These are phyloP conservation scores for Campoplex capitator DNA, from an alignment of 2,888 invertebrate species.

Conservation along the genomic window DNA sequence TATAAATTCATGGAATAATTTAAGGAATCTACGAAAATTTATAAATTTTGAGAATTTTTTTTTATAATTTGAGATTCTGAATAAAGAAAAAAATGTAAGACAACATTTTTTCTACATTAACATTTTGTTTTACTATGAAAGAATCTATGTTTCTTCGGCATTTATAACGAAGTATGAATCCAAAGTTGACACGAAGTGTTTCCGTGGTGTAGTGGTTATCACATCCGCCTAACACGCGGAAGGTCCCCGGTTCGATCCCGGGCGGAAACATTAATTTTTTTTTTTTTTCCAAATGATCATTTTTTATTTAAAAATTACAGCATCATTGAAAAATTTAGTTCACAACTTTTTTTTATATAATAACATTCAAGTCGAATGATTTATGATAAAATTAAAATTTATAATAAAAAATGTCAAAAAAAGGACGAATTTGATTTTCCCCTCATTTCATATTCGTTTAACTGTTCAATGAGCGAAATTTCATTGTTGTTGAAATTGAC, in stretches of 20 bases:
- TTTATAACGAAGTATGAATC: neutral
- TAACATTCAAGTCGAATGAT: neutral
- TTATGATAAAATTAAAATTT: neutral
- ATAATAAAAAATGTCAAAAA: too few species aligned
- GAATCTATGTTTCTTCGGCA: too few species aligned
- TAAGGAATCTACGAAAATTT: too few species aligned
- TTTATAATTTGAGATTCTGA: too few species aligned
- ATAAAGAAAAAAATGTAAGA: too few species aligned
- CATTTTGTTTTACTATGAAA: neutral
- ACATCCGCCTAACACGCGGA: constrained; percentile 97
- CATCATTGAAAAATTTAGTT: too few species aligned
- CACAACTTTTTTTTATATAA: neutral
- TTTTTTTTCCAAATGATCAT: constrained; percentile 81
- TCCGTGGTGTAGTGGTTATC: constrained; percentile 96
- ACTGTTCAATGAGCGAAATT: too few species aligned
- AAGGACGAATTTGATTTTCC: neutral
- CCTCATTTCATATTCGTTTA: neutral
- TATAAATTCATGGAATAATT: neutral
- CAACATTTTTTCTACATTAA: neutral
- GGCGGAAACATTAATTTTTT: constrained; percentile 91
- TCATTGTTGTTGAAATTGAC: too few species aligned
- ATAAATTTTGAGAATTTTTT: too few species aligned
- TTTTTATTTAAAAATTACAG: too few species aligned
- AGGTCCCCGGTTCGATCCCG: constrained; percentile 96
- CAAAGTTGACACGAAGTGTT: constrained; percentile 84